These are phyloP conservation scores for Anisognathus igniventris DNA, from an alignment of 2,797 vertebrate genomes.

Conservation along the genomic window DNA sequence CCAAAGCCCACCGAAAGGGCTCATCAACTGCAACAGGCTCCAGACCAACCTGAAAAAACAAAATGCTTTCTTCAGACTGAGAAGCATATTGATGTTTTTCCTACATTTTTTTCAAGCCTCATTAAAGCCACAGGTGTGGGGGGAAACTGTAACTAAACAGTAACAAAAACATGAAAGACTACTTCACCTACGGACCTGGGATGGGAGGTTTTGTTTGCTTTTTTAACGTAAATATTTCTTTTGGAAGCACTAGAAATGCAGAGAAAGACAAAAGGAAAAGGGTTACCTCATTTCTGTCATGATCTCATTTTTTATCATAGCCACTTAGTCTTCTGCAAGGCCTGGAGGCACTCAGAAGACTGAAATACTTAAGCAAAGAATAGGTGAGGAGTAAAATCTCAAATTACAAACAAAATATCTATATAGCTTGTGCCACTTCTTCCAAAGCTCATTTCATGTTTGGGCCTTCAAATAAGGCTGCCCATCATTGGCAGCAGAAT, in stretches of 20 bases:
- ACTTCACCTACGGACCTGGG: neutral
- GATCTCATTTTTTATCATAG: slow-evolving; percentile 46
- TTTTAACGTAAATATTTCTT: slow-evolving; percentile 55
- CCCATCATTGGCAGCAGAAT: neutral
- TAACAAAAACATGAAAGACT: slow-evolving; percentile 26
- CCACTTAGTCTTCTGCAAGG: neutral
- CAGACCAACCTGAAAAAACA: neutral
- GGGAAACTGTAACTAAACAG: neutral
- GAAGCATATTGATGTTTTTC: neutral
- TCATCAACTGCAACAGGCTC: neutral
- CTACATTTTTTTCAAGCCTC: neutral
- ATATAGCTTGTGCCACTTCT: neutral
- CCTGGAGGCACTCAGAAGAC: neutral
- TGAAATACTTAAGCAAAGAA: neutral
- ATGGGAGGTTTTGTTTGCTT: neutral
- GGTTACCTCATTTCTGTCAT: slow-evolving; percentile 41
- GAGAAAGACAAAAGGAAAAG: slow-evolving; percentile 1
- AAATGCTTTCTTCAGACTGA: neutral
- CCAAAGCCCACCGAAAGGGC: neutral
- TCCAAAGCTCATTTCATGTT: slow-evolving; percentile 20
- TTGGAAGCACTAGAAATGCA: slow-evolving; percentile 31
- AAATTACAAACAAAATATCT: neutral
- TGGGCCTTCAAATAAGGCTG: neutral
- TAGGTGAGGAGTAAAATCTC: neutral
- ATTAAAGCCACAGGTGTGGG: slow-evolving; percentile 37